phyloP scores from a whole-genome alignment of 2,797 vertebrate genomes.

The Thunnus albacares region DNA sequence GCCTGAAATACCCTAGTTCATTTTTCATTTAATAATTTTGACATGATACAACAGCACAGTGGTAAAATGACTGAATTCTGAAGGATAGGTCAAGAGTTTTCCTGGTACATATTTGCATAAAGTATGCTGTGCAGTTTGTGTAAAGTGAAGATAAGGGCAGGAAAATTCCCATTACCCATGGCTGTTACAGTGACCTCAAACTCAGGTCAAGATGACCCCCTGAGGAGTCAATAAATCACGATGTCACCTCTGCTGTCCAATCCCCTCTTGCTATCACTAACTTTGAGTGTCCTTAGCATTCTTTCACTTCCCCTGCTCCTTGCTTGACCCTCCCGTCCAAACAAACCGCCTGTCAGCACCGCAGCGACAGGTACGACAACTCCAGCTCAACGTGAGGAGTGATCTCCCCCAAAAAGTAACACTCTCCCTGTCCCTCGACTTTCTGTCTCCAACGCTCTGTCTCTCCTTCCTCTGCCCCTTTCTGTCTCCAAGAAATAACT shows the following conservation, averaged over 20 bases:
- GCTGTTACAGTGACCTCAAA: constrained; percentile 77
- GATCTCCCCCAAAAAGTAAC: constrained; percentile 80
- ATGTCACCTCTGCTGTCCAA: constrained; percentile 82
- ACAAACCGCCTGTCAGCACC: constrained; percentile 90
- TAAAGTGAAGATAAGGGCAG: constrained; percentile 56
- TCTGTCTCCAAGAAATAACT: constrained; percentile 48
- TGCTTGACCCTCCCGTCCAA: constrained; percentile 83
- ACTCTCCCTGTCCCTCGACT: constrained; percentile 72
- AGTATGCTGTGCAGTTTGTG: constrained; percentile 11
- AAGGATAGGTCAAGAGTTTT: not conserved
- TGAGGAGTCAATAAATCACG: constrained; percentile 86
- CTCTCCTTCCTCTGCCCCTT: constrained; percentile 33
- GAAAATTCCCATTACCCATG: constrained; percentile 63
- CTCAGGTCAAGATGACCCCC: constrained; percentile 83
- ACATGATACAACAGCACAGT: constrained; percentile 2
- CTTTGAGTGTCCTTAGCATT: constrained; percentile 86
- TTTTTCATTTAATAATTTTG: not conserved
- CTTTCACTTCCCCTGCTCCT: constrained; percentile 85
- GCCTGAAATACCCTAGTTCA: not conserved
- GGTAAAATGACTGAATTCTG: not conserved
- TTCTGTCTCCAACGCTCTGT: constrained; percentile 60
- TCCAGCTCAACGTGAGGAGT: constrained; percentile 81
- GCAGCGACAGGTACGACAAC: constrained; percentile 86
- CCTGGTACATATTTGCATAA: constrained; percentile 29
- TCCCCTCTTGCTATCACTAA: constrained; percentile 82